Percentiles rank a stretch among this genome's conserved stretches.
Conservation (phyloP, 2,888 invertebrate species). For the Smittia sp. region DNA sequence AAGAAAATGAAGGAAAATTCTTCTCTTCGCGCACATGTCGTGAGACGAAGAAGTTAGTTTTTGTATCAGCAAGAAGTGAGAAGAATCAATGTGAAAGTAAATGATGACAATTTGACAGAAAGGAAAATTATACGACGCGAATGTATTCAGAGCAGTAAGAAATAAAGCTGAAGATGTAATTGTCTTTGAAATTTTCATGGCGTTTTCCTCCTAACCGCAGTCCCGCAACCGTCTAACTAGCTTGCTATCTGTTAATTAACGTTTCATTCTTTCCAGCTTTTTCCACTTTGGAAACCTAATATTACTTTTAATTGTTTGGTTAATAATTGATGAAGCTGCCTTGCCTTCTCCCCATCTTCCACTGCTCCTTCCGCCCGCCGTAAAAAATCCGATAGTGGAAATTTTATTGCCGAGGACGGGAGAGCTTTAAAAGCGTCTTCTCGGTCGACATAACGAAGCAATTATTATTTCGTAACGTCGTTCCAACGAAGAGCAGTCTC, state of each 20-base stretch:
- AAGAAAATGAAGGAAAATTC: no score
- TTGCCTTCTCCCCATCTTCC: background rate
- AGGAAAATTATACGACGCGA: background rate
- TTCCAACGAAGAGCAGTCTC: background rate
- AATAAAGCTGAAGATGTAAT: constrained; percentile 5
- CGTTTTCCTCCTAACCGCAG: background rate
- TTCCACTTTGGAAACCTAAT: constrained; percentile 12
- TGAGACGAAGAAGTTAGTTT: background rate
- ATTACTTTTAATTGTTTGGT: constrained; percentile 38
- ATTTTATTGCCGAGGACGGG: background rate
- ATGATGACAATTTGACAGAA: background rate
- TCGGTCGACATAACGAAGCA: background rate
- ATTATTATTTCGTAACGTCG: background rate
- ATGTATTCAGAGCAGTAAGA: background rate
- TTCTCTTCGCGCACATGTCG: no score
- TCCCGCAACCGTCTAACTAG: background rate
- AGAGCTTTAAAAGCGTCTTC: background rate
- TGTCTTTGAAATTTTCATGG: background rate
- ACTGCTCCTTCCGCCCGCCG: background rate
- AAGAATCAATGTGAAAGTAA: background rate
- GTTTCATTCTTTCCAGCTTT: constrained; percentile 6
- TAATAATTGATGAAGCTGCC: constrained; percentile 31
- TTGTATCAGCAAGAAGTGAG: background rate
- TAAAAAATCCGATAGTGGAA: background rate
- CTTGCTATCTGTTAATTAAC: constrained; percentile 30